phyloP scores from a whole-genome alignment of 2,797 vertebrate genomes.

The Tangara arthus region DNA sequence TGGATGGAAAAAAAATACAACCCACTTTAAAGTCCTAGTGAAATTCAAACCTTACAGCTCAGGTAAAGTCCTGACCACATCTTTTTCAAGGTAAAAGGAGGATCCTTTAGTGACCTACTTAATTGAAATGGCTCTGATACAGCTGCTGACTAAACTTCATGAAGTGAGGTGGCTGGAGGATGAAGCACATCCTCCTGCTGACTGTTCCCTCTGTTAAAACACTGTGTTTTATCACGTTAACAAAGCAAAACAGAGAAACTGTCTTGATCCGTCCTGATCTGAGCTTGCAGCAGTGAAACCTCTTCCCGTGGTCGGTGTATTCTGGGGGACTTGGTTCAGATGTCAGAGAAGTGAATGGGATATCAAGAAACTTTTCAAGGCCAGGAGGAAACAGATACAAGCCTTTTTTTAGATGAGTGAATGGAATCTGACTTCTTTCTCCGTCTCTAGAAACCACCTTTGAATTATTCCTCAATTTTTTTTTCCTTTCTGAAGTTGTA shows the following conservation, averaged over 20 bases:
- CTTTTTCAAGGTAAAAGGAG: constrained; percentile 62
- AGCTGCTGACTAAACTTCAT: constrained; percentile 28
- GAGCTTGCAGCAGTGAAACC: not conserved
- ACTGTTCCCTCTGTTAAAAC: not conserved
- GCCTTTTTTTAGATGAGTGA: not conserved
- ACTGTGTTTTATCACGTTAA: not conserved
- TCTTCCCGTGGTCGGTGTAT: not conserved
- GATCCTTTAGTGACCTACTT: constrained; percentile 60
- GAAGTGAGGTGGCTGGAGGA: not conserved
- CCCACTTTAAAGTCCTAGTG: constrained; percentile 75
- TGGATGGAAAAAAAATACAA: constrained; percentile 64
- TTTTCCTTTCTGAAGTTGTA: not conserved
- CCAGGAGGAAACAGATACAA: not conserved
- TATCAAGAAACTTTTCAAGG: not conserved
- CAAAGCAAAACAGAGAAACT: not conserved
- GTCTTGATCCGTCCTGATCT: rapidly evolving
- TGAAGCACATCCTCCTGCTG: not conserved
- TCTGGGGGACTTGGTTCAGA: not conserved
- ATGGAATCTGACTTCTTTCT: not conserved
- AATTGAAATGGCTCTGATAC: constrained; percentile 48
- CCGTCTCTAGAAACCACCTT: not conserved
- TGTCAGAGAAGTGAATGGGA: not conserved
- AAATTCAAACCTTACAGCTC: constrained; percentile 79
- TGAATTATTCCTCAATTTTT: not conserved
- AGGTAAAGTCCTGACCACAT: constrained; percentile 78